phyloP scores from a whole-genome alignment of 2,797 vertebrate species.

The Cygnus olor region DNA sequence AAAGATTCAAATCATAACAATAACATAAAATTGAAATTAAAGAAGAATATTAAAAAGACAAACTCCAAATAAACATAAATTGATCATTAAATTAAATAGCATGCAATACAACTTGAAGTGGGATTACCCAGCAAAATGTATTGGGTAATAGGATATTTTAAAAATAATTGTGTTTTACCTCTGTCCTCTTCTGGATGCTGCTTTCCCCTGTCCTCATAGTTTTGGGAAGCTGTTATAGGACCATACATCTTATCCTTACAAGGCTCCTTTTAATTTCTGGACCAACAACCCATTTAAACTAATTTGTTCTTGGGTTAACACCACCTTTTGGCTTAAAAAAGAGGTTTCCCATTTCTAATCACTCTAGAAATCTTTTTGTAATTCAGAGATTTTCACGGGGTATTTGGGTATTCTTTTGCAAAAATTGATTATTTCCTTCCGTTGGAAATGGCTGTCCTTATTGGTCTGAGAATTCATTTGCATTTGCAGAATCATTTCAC shows the following conservation, averaged over 20 bases:
- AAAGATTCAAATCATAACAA: background rate
- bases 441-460: background rate
- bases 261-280: background rate
- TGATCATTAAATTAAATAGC: background rate
- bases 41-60: background rate
- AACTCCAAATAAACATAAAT: background rate
- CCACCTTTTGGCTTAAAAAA: background rate
- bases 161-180: background rate
- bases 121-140: background rate
- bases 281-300: background rate
- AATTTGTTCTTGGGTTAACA: background rate
- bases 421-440: background rate
- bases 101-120: background rate
- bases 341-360: rapidly evolving
- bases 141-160: background rate
- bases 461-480: background rate
- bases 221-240: background rate
- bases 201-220: rapidly evolving
- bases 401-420: background rate
- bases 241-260: background rate
- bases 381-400: background rate
- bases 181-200: background rate
- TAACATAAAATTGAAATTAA: background rate
- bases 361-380: background rate
- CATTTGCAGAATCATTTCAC: background rate